A percentile compares a stretch with the other conserved stretches of the same genome.
These are phyloP conservation scores for Thalassophryne amazonica DNA, from an alignment of 2,797 vertebrate species.

Conservation along the genomic window DNA sequence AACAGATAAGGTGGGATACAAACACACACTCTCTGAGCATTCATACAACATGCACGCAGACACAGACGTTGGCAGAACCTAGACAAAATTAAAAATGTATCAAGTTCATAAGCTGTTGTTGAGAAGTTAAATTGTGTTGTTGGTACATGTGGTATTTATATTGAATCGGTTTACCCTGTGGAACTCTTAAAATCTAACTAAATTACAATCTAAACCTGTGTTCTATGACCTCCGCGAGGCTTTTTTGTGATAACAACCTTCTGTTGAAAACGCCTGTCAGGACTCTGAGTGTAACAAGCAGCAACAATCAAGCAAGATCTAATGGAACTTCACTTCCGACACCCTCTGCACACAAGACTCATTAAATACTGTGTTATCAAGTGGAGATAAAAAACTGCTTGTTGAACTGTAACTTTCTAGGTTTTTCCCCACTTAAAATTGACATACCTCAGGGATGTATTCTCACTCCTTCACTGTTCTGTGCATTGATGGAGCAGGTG, in stretches of 20 bases:
- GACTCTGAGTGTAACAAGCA: conserved; percentile 9
- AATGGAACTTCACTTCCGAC: conserved; percentile 40
- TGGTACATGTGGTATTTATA: conserved; percentile 11
- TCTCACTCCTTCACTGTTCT: no score
- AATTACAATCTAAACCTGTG: neutral
- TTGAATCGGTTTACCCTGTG: no score
- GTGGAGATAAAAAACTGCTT: conserved; percentile 33
- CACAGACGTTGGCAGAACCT: conserved; percentile 7
- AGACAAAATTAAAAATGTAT: conserved; percentile 69
- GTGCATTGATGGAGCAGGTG: no score
- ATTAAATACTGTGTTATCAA: conserved; percentile 38
- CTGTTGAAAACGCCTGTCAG: conserved; percentile 16
- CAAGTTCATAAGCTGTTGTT: conserved; percentile 38
- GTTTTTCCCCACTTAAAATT: no score
- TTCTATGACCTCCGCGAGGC: neutral
- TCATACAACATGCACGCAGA: conserved; percentile 12
- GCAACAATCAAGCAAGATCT: conserved; percentile 3
- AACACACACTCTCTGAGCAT: conserved; percentile 1
- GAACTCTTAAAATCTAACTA: no score
- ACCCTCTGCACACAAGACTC: conserved; percentile 35
- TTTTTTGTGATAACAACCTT: conserved; percentile 7
- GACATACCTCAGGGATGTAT: no score
- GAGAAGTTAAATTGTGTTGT: neutral
- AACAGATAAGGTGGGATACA: conserved; percentile 53
- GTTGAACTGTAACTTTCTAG: no score